Evolutionary conservation across 2,113 vertebrate genomes (phyloP).

Genomic region (Acrocephalus arundinaceus): DNA sequence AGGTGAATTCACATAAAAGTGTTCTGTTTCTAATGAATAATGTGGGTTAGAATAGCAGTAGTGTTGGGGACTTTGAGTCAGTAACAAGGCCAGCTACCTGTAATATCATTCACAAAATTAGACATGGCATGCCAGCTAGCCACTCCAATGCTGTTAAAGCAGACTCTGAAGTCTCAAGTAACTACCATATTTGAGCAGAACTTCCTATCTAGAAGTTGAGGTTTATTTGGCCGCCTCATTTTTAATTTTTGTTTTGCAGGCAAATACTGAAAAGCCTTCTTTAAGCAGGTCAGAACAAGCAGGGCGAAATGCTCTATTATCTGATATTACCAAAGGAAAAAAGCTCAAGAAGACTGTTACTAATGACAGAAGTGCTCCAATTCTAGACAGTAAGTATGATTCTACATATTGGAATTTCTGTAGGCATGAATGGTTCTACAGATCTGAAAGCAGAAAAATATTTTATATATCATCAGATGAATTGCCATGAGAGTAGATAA

Average conservation of each 20-base stretch:
- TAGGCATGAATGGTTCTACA: background rate
- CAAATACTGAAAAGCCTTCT: slow-evolving; percentile 87
- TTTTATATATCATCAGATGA: background rate
- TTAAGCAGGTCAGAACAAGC: slow-evolving; percentile 82
- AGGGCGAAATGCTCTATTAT: slow-evolving; percentile 86
- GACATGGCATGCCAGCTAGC: background rate
- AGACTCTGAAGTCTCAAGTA: background rate
- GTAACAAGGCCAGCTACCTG: background rate
- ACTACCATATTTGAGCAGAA: background rate
- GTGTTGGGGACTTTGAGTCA: background rate
- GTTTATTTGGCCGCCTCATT: background rate
- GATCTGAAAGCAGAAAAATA: background rate
- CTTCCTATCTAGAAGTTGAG: background rate
- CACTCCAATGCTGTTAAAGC: background rate
- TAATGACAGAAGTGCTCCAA: slow-evolving; percentile 90
- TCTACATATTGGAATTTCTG: background rate
- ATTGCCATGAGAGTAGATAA: background rate
- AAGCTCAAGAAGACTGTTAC: slow-evolving; percentile 93
- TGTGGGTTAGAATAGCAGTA: background rate
- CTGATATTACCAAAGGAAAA: slow-evolving; percentile 89
- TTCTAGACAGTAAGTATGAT: slow-evolving; percentile 87
- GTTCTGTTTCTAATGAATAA: background rate
- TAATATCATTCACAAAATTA: background rate
- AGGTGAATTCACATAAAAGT: background rate
- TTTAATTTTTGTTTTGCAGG: slow-evolving; percentile 76